Evolutionary conservation across 2,888 invertebrate species (phyloP), one percentile per base, ranked within the genome.

Genomic region (Andrena trimmerana): DNA sequence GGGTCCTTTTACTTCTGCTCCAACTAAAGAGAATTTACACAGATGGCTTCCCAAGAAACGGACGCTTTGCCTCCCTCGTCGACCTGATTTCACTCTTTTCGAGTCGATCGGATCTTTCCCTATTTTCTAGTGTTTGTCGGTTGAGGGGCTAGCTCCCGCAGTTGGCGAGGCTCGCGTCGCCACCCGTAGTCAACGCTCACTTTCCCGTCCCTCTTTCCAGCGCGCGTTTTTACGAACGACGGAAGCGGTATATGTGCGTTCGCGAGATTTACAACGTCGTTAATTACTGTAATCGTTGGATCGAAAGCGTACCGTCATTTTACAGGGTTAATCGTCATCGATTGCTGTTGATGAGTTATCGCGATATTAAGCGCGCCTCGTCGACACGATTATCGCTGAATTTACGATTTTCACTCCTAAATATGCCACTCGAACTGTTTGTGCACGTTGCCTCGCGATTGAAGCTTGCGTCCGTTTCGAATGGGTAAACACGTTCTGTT

Each of bases 331-430:
- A 77, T 77, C 57, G 63, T 65, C 42, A 36, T 57, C 20, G 70
- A 62, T 62, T 20, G 75, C 48, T 6, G 48, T 75, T 60, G 27
- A 48, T 57, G 76, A 73, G 24, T 63, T 57, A 77, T 54, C 42
- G 13, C 27, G 73, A 16, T 48, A 42, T 42, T 63, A 54, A 54
- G 63, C n/a, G 31, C 60, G 24, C 7, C 42, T 74, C 52, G 73
- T 16, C 42, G 68, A 29, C 33, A 50, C 48, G 73, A 69, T 74
- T 48, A 33, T 59, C 59, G 7, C 4, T 31, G 27, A 33, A 70
- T 75, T 62, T 60, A 31, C 16, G 36, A 50, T 69, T 48, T 27
- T 31, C 5, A 52, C 24, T 16, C 42, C 16, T 16, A 42, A 6
- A 27, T 20, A 27, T 16, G 16, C 10, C 27, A n/a, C 1, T 29